Evolutionary conservation across 2,797 vertebrate genomes (phyloP).

Genomic region (Knipowitschia caucasica): DNA sequence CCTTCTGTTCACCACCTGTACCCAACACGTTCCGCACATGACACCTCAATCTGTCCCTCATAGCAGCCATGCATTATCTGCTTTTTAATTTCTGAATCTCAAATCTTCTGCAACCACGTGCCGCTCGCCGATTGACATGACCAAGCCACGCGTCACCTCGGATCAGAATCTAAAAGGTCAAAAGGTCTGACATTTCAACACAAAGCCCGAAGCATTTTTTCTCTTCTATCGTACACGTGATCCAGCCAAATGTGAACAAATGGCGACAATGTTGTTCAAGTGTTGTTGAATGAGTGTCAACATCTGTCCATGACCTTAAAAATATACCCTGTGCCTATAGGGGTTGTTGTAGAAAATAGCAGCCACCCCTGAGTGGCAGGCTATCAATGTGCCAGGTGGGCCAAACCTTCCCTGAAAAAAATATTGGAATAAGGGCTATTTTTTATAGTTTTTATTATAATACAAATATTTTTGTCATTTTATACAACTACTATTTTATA

Average conservation of each 20-base stretch:
- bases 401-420: too few species aligned
- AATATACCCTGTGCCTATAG: conserved; percentile 19
- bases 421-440: too few species aligned
- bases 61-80: conserved; percentile 32
- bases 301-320: conserved; percentile 38
- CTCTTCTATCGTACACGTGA: conserved; percentile 33
- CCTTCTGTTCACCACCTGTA: conserved; percentile 75
- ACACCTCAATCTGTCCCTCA: conserved; percentile 67
- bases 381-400: too few species aligned
- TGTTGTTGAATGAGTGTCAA: conserved; percentile 10
- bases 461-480: too few species aligned
- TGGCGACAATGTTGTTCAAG: conserved; percentile 14
- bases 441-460: too few species aligned
- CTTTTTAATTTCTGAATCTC: conserved; percentile 24
- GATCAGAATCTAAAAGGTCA: conserved; percentile 70
- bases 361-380: too few species aligned
- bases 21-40: conserved; percentile 65
- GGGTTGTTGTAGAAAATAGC: not conserved
- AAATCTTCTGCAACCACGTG: conserved; percentile 28
- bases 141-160: conserved; percentile 45
- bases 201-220: conserved; percentile 39
- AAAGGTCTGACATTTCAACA: conserved; percentile 76
- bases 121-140: conserved; percentile 37
- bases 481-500: too few species aligned
- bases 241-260: not conserved